Conservation (phyloP, 2,113 vertebrate genomes). For the Coregonus clupeaformis region DNA sequence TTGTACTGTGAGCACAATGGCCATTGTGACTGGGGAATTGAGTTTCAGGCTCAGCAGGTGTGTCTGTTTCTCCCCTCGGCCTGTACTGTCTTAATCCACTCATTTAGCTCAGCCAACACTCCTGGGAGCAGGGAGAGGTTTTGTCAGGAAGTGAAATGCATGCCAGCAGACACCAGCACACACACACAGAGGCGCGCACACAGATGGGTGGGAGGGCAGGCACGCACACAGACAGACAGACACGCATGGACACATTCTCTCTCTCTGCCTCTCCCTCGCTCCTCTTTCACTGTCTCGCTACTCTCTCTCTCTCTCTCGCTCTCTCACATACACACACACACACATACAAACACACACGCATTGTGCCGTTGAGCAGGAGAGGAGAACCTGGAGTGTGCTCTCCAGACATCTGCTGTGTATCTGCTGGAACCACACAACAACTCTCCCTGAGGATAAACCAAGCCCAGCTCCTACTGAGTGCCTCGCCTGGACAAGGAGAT, state of each 20-base stretch:
- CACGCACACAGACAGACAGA: background rate
- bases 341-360: background rate
- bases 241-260: background rate
- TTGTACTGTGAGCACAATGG: constrained; percentile 62
- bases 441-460: background rate
- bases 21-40: constrained; percentile 49
- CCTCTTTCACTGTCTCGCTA: no score
- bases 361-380: background rate
- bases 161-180: background rate
- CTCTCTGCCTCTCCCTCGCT: no score
- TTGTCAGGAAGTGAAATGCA: background rate
- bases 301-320: no score
- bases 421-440: background rate
- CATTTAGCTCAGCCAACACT: background rate
- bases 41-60: constrained; percentile 21
- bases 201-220: background rate
- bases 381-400: background rate
- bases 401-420: background rate
- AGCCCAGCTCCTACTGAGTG: no score
- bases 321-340: background rate
- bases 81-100: background rate
- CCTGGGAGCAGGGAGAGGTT: background rate
- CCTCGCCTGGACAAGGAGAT: no score
- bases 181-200: background rate
- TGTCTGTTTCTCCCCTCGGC: constrained; percentile 20